A percentile compares a stretch with the other conserved stretches of the same genome.
phyloP scores from a whole-genome alignment of 2,797 vertebrate species.

The Muscicapa striata region DNA sequence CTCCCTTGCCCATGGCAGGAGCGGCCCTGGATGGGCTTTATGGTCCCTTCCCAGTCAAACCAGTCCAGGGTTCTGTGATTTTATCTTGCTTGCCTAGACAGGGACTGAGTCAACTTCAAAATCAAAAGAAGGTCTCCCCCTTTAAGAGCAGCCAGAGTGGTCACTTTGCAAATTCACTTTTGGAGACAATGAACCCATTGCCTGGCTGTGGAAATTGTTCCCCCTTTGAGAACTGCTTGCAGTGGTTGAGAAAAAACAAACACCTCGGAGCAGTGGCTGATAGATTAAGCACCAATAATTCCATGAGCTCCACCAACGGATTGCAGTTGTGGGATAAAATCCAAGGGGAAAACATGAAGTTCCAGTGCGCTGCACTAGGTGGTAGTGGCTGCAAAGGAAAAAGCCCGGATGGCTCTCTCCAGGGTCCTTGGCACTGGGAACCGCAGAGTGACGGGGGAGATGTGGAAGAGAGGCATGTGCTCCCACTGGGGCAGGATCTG shows the following conservation, averaged over 20 bases:
- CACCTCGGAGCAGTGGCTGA: neutral
- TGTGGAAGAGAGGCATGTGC: neutral
- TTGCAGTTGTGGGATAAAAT: neutral
- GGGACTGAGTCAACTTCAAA: neutral
- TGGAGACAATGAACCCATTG: neutral
- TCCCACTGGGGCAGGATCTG: neutral
- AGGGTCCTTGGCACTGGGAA: neutral
- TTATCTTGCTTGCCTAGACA: neutral
- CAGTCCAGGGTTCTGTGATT: neutral
- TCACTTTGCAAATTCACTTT: neutral
- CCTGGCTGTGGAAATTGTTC: neutral
- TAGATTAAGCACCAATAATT: neutral
- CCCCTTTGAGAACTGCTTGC: neutral
- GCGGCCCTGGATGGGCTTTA: neutral
- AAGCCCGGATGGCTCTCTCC: accelerated
- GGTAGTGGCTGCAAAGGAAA: conserved; percentile 31
- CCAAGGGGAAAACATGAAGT: neutral
- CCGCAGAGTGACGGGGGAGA: neutral
- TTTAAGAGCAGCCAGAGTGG: neutral
- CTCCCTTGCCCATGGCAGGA: neutral
- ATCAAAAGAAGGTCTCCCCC: accelerated
- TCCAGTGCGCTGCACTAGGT: conserved; percentile 3
- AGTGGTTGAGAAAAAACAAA: neutral
- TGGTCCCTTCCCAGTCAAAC: neutral
- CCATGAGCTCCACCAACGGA: neutral